These are phyloP conservation scores for Catharus fuscescens DNA, from an alignment of 2,113 vertebrate species.

Conservation along the genomic window DNA sequence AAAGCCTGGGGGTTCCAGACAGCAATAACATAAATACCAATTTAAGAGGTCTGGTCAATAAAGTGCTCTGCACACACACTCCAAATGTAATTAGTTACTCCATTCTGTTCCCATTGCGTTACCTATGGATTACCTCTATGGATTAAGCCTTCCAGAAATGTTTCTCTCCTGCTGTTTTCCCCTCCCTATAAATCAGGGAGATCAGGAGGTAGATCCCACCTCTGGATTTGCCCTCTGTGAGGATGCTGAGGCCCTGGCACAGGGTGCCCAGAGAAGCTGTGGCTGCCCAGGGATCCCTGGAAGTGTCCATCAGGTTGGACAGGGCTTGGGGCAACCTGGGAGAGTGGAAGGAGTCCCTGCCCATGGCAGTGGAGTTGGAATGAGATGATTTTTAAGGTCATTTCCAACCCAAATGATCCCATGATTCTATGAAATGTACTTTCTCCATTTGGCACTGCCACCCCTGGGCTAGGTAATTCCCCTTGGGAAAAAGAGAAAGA, in stretches of 20 bases:
- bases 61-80: not conserved
- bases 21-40: conserved; percentile 59
- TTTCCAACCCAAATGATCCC: not conserved
- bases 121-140: conserved; percentile 44
- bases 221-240: not conserved
- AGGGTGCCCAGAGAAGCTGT: not conserved
- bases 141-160: conserved; percentile 35
- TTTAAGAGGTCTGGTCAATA: conserved; percentile 57
- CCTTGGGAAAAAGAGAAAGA: not conserved
- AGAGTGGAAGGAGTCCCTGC: not conserved
- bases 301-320: not conserved
- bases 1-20: conserved; percentile 23
- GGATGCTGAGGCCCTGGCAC: not conserved
- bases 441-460: not conserved
- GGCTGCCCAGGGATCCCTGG: not conserved
- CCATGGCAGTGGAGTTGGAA: not conserved
- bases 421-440: not conserved
- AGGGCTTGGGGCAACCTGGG: fast-evolving
- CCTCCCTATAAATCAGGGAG: not conserved
- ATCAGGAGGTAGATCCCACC: not conserved
- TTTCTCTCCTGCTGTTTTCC: not conserved
- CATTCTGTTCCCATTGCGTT: not conserved
- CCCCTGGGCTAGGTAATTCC: not conserved
- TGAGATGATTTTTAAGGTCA: not conserved
- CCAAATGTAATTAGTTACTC: conserved; percentile 59